phyloP scores from a whole-genome alignment of 1,140 invertebrate species.

The Neelides sp. region DNA sequence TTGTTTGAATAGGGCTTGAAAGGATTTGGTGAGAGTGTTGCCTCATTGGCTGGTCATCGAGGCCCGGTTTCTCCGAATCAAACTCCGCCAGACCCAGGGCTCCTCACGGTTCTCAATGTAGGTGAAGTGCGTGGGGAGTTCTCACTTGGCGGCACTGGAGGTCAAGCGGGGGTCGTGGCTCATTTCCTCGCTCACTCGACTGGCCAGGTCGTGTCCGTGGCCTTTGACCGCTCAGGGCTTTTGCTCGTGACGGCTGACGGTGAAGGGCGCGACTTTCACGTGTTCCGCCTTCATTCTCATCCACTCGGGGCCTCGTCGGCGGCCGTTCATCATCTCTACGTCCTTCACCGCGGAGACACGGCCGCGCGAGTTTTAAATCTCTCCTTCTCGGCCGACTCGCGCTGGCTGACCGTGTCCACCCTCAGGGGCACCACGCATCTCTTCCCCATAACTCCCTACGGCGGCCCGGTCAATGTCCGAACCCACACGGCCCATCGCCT shows the following conservation, averaged over 20 bases:
- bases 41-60: slow-evolving; percentile 62
- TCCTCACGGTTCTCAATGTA: slow-evolving; percentile 47
- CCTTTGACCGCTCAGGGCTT: slow-evolving; percentile 84
- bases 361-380: slow-evolving; percentile 61
- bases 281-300: slow-evolving; percentile 89
- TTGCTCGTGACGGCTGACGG: slow-evolving; percentile 83
- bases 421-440: slow-evolving; percentile 92
- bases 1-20: no score
- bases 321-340: slow-evolving; percentile 91
- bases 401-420: slow-evolving; percentile 90
- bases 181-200: slow-evolving; percentile 85
- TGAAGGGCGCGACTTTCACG: slow-evolving; percentile 88
- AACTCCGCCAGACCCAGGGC: slow-evolving; percentile 38
- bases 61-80: slow-evolving; percentile 24
- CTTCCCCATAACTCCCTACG: slow-evolving; percentile 94
- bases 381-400: slow-evolving; percentile 74
- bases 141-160: slow-evolving; percentile 34
- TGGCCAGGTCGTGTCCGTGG: slow-evolving; percentile 76
- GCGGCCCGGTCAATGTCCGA: slow-evolving; percentile 73
- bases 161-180: slow-evolving; percentile 62
- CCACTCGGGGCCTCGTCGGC: slow-evolving; percentile 71
- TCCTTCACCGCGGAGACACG: slow-evolving; percentile 67
- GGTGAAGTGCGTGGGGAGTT: slow-evolving; percentile 33
- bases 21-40: slow-evolving; percentile 85
- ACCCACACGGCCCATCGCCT: slow-evolving; percentile 87